These are phyloP conservation scores for Amblyjoppa proteus DNA, from an alignment of 2,888 invertebrate species.

Conservation along the genomic window DNA sequence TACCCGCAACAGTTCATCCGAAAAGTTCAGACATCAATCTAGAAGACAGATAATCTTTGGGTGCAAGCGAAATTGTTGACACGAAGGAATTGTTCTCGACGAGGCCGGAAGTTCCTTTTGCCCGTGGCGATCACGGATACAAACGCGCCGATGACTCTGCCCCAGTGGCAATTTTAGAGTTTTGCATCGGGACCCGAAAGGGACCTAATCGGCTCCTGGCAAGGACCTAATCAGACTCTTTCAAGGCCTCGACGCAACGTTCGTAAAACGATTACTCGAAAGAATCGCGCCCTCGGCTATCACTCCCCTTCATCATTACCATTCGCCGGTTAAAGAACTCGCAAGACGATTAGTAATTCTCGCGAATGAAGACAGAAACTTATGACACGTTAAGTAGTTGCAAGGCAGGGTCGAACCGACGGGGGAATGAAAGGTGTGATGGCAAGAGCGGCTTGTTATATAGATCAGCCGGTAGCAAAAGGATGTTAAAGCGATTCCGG, in stretches of 20 bases:
- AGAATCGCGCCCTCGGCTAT: background rate
- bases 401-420: background rate
- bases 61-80: background rate
- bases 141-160: too few relatives aligned
- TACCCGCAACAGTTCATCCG: background rate
- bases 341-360: slow-evolving; percentile 9
- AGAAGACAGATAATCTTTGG: background rate
- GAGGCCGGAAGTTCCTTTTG: background rate
- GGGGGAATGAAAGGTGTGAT: slow-evolving; percentile 2
- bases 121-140: background rate
- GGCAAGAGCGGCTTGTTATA: slow-evolving; percentile 21
- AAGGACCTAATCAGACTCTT: too few relatives aligned
- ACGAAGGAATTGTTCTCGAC: background rate
- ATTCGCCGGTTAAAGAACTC: background rate
- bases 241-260: too few relatives aligned
- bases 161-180: too few relatives aligned
- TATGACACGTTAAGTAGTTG: slow-evolving; percentile 12
- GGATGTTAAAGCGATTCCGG: slow-evolving; percentile 37
- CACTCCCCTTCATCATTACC: background rate
- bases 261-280: background rate
- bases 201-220: too few relatives aligned
- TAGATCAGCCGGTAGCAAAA: slow-evolving; percentile 44
- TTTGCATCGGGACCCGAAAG: too few relatives aligned
- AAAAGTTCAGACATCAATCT: slow-evolving; percentile 5
- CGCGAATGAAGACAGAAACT: slow-evolving; percentile 9